phyloP scores from a whole-genome alignment of 2,888 invertebrate species.

The Cheilosia pagana region DNA sequence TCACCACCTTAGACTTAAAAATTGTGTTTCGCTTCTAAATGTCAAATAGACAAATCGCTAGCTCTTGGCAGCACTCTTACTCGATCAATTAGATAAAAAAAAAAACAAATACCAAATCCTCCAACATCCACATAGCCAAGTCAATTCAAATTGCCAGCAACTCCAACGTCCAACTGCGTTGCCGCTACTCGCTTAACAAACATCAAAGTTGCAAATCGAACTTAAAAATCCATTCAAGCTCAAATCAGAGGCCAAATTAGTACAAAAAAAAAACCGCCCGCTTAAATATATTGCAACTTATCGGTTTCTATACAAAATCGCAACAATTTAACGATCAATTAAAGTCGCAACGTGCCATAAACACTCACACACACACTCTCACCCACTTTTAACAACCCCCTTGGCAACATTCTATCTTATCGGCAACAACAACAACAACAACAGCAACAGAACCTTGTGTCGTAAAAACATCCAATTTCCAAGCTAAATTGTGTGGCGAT shows the following conservation, averaged over 20 bases:
- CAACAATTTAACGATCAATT: constrained; percentile 73
- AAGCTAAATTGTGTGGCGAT: constrained; percentile 49
- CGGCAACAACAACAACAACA: constrained; percentile 17
- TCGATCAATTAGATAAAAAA: too few relatives aligned
- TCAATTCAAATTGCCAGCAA: too few relatives aligned
- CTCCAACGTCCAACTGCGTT: too few relatives aligned
- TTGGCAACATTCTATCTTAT: constrained; percentile 56
- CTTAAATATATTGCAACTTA: neutral
- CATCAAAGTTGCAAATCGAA: constrained; percentile 22
- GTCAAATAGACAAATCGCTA: too few relatives aligned
- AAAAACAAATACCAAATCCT: too few relatives aligned
- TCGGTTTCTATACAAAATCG: constrained; percentile 43
- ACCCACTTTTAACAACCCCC: constrained; percentile 44
- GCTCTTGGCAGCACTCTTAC: too few relatives aligned
- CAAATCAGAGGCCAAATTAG: constrained; percentile 19
- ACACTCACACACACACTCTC: constrained; percentile 12
- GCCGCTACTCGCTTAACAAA: neutral
- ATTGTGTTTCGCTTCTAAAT: too few relatives aligned
- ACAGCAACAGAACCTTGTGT: constrained; percentile 14
- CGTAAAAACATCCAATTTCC: constrained; percentile 54
- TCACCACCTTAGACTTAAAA: too few relatives aligned
- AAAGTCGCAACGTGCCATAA: constrained; percentile 57
- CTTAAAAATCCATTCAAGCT: constrained; percentile 56
- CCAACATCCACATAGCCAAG: too few relatives aligned
- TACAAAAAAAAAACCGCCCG: constrained; percentile 27